A percentile compares a stretch with the other conserved stretches of the same genome.
Evolutionary conservation across 2,888 invertebrate species (phyloP).

Genomic region (Hartigia nigra): DNA sequence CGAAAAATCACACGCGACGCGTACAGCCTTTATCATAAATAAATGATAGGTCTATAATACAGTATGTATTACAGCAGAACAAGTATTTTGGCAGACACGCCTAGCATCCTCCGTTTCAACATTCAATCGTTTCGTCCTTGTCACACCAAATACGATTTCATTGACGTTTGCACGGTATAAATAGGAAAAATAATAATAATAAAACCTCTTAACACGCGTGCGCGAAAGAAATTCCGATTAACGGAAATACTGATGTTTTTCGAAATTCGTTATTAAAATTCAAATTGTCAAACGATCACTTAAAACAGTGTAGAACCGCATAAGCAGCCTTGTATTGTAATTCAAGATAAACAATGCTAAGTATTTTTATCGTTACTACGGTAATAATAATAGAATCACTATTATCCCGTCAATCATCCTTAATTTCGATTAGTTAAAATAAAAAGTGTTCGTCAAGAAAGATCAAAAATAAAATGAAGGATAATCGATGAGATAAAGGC

Average conservation of each 20-base stretch:
- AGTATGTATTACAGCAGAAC: background rate
- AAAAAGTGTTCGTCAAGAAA: background rate
- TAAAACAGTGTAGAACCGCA: background rate
- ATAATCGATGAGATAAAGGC: background rate
- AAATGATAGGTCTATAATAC: background rate
- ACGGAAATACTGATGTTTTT: background rate
- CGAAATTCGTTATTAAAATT: background rate
- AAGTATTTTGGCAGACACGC: background rate
- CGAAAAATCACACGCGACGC: constrained; percentile 27
- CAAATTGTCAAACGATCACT: background rate
- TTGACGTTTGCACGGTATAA: background rate
- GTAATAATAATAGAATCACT: background rate
- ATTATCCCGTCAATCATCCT: background rate
- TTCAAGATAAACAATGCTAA: background rate
- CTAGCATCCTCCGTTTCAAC: background rate
- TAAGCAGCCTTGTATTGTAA: background rate
- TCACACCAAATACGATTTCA: background rate
- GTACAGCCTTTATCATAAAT: background rate
- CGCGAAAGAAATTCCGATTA: background rate
- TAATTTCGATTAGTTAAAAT: background rate
- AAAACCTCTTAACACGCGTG: background rate
- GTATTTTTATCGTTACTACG: background rate
- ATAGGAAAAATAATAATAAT: background rate
- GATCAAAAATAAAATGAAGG: background rate
- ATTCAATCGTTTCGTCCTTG: background rate